Evolutionary conservation across 2,113 vertebrate species (phyloP), one percentile per base, ranked within the genome.

Genomic region (Dasypus novemcinctus): DNA sequence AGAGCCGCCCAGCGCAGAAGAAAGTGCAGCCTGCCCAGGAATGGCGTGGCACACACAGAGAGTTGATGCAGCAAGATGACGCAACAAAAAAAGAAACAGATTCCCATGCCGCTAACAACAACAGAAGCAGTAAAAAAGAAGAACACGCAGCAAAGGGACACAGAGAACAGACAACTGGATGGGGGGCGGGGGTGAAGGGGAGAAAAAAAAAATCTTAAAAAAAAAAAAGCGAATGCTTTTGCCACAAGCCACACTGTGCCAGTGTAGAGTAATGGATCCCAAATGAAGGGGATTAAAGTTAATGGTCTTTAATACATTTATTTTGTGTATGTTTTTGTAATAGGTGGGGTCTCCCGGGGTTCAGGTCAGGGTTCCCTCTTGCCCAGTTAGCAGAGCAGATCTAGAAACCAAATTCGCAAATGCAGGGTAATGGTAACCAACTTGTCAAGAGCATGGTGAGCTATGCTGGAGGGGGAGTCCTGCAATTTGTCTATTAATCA

Each of bases 271-370:
- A 25, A 75, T 29, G 27, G 14, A 3, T 41, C 72, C 41, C 27
- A 75, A 21, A 46, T 43, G 29, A 13, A 43, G 20, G 21, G 54
- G 18, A 57, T 57, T 57, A 57, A 57, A 57, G 21, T 57, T 21
- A 57, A 21, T 57, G 54, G 20, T 57, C 54, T 41, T 25, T 43
- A 74, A 31, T 17, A 75, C 12, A 46, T 41, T 29, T 75, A 75
- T 31, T 43, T 29, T 29, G 20, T 46, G 72, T 41, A 75, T 41
- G 71, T 43, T 29, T 46, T 75, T 43, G 72, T 25, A 75, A 80
- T 25, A 66, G 6, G 36, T 14, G 5, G 2, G 9, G 1, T 14
- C 15, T 27, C 64, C 17, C 63, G 4, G 3, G 5, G 1, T 72
- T 57, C 12, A 21, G 25, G 12, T 21, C 27, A 49, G 17, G 13